phyloP scores from a whole-genome alignment of 2,797 vertebrate genomes.

The Naso thynnoides region DNA sequence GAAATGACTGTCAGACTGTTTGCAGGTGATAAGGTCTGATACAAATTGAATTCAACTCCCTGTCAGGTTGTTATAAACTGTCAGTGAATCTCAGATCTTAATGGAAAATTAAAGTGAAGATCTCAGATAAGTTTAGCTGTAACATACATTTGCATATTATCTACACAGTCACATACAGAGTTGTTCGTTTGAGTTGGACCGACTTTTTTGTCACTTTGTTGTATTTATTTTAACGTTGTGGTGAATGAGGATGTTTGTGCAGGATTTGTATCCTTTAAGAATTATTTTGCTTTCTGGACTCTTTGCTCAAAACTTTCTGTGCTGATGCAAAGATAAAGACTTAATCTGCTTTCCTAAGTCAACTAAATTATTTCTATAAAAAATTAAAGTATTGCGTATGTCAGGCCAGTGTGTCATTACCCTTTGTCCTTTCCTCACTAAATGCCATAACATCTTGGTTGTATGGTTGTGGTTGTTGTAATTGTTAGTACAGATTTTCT shows the following conservation, averaged over 20 bases:
- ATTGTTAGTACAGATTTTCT: too few species aligned
- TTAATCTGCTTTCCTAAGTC: too few species aligned
- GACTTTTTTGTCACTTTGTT: not conserved
- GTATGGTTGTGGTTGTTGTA: too few species aligned
- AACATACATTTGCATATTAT: conserved; percentile 23
- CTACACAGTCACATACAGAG: not conserved
- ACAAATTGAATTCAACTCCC: not conserved
- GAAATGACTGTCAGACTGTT: conserved; percentile 10
- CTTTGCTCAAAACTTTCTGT: too few species aligned
- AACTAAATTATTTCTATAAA: too few species aligned
- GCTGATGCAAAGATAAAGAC: too few species aligned
- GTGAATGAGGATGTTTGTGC: not conserved
- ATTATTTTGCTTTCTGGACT: too few species aligned
- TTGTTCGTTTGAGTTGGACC: not conserved
- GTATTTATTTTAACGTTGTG: not conserved
- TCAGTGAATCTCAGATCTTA: conserved; percentile 33
- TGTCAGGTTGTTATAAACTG: conserved; percentile 18
- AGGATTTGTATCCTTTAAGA: not conserved
- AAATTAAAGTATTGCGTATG: too few species aligned
- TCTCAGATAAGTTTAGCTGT: conserved; percentile 7
- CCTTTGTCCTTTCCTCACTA: too few species aligned
- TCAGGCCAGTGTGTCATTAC: too few species aligned
- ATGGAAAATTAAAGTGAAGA: conserved; percentile 28
- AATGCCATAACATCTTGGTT: too few species aligned
- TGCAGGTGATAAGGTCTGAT: conserved; percentile 26